Evolutionary conservation across 1,140 invertebrate genomes (phyloP).

Genomic region (Episyrphus balteatus): DNA sequence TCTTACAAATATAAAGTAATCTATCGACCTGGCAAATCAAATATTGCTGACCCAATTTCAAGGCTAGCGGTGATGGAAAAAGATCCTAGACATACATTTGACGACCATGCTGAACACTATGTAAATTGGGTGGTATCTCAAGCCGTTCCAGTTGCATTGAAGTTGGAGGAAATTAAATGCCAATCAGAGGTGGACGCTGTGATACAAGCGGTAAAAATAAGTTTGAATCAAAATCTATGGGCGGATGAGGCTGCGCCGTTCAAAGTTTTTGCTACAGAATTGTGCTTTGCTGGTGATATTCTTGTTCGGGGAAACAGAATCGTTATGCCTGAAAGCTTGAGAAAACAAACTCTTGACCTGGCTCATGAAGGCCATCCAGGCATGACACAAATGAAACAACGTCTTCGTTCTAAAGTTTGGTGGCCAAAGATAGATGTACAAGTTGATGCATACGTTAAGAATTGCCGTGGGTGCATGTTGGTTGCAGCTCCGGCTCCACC

Average conservation of each 20-base stretch:
- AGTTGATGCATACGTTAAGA: slow-evolving; percentile 3
- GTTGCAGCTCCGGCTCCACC: slow-evolving; percentile 16
- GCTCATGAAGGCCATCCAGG: slow-evolving; percentile 18
- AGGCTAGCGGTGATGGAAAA: slow-evolving; percentile 7
- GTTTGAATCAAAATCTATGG: neutral
- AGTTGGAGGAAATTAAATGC: neutral
- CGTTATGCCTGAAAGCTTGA: neutral
- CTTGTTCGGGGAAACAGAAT: slow-evolving; percentile 11
- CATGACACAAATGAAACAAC: too few species aligned
- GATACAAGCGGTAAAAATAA: neutral
- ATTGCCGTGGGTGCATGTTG: slow-evolving; percentile 14
- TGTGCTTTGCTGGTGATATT: slow-evolving; percentile 3
- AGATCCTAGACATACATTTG: neutral
- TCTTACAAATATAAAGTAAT: slow-evolving; percentile 14
- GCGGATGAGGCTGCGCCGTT: neutral
- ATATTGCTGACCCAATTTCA: slow-evolving; percentile 3
- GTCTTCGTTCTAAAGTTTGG: slow-evolving; percentile 30
- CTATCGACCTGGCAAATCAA: slow-evolving; percentile 10
- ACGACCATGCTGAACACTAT: neutral
- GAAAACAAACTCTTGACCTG: slow-evolving; percentile 12
- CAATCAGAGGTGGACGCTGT: neutral
- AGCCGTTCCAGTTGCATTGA: neutral
- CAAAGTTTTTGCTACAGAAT: slow-evolving; percentile 2
- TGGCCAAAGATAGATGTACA: slow-evolving; percentile 23
- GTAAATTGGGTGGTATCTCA: neutral